Conservation (phyloP, 2,888 invertebrate genomes). For the Eudemis profundana region DNA sequence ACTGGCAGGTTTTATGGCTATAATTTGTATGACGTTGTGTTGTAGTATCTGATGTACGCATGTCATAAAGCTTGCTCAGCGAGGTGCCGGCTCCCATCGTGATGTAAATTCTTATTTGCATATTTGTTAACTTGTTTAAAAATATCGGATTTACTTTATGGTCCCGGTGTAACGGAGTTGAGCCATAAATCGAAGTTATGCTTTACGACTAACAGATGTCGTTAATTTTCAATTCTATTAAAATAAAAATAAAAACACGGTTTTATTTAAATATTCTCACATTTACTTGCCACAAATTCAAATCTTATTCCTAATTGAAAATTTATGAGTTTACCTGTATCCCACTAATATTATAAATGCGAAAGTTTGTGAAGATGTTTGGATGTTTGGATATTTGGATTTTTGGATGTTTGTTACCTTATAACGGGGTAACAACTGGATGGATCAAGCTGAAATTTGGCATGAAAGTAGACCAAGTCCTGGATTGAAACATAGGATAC, state of each 20-base stretch:
- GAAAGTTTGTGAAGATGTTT: too few relatives aligned
- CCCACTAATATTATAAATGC: too few relatives aligned
- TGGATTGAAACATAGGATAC: too few relatives aligned
- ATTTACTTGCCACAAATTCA: background rate
- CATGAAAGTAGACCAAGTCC: too few relatives aligned
- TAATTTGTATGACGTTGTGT: slow-evolving; percentile 39
- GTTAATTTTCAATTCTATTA: slow-evolving; percentile 10
- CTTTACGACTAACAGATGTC: slow-evolving; percentile 25
- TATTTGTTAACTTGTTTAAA: slow-evolving; percentile 72
- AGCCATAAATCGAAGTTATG: slow-evolving; percentile 24
- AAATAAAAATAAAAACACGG: slow-evolving; percentile 1
- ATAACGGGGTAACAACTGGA: too few relatives aligned
- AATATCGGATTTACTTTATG: slow-evolving; percentile 49
- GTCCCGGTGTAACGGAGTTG: slow-evolving; percentile 15
- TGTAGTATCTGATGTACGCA: slow-evolving; percentile 37
- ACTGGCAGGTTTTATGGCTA: slow-evolving; percentile 41
- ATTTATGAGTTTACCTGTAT: too few relatives aligned
- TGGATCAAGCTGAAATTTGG: too few relatives aligned
- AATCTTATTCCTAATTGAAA: too few relatives aligned
- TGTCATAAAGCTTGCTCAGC: slow-evolving; percentile 51
- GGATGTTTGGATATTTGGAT: too few relatives aligned
- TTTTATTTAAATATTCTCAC: background rate
- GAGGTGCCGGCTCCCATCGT: slow-evolving; percentile 72
- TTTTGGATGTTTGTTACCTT: too few relatives aligned
- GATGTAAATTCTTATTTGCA: slow-evolving; percentile 77